Evolutionary conservation across 2,888 invertebrate genomes (phyloP), one percentile per base, ranked within the genome.

Genomic region (Chouioia cunea): DNA sequence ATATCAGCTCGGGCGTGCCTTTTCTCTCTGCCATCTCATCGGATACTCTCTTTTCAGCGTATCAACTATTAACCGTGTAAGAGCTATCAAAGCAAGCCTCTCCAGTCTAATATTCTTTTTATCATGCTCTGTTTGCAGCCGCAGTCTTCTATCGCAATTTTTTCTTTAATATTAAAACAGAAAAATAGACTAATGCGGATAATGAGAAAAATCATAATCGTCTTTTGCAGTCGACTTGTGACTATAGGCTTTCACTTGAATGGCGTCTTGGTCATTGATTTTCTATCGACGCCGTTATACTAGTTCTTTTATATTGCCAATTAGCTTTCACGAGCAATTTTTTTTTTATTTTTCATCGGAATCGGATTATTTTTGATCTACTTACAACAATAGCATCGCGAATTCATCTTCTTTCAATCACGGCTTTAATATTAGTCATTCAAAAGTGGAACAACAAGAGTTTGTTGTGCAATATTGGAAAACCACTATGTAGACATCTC

Each of bases 1-100:
- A 77, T 77, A 80, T 80, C 79, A 79, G 80, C 81, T 81, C 80
- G 36, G 10, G 80, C 79, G 81, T 81, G 81, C 81, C 79, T 83
- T 77, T 78, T 77, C 77, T 59, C 59, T 67, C 58, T 65, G 64
- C 67, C 67, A 73, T 70, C 66, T 60, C 56, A 62, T 50, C 18
- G 4, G 10, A 65, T 64, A 63, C 47, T 47, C 23, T 63, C 36
- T 56, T 36, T 18, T 43, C 43, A 57, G 59, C 8, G 46, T 62
- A 58, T 65, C 70, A 27, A 27, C 27, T 27, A 27, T 27, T 6
- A 27, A 27, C 27, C 6, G 27, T 54, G 48, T 52, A 64, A 65
- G 47, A 54, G 64, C 74, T 73, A 76, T 77, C 77, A 71, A 79
- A 80, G 78, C 79, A 76, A 79, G 76, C 74, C 76, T n/a, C 48